These are phyloP conservation scores for Pantherophis guttatus DNA, from an alignment of 2,113 vertebrate genomes.

Conservation along the genomic window DNA sequence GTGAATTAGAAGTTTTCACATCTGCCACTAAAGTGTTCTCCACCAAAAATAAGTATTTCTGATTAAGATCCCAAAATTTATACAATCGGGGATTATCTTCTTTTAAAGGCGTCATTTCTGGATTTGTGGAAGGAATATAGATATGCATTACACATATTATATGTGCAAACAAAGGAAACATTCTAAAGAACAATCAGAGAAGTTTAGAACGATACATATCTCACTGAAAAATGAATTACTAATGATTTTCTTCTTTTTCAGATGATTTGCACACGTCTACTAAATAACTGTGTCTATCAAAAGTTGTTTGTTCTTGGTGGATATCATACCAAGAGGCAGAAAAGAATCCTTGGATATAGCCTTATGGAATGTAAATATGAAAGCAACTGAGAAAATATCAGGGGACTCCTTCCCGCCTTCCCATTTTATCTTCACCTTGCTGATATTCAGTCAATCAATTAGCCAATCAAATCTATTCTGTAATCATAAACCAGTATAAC, in stretches of 20 bases:
- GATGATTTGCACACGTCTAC: background rate
- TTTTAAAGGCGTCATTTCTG: background rate
- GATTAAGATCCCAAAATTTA: background rate
- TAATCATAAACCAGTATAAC: background rate
- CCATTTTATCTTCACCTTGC: background rate
- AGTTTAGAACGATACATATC: background rate
- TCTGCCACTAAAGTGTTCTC: background rate
- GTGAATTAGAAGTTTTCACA: background rate
- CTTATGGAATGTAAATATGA: background rate
- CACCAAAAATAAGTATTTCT: background rate
- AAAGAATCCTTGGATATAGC: background rate
- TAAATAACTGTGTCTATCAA: background rate
- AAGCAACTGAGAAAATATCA: background rate
- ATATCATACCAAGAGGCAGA: background rate
- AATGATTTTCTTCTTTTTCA: background rate
- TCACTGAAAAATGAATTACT: background rate
- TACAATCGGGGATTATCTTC: background rate
- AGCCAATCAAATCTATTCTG: background rate
- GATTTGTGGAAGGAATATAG: background rate
- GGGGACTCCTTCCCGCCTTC: background rate
- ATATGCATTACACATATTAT: background rate
- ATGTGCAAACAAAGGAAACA: background rate
- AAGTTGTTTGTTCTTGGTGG: background rate
- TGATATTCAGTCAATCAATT: background rate
- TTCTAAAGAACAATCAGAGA: background rate